A percentile compares a stretch with the other conserved stretches of the same genome.
Conservation (phyloP, 2,113 vertebrate genomes). For the Syngnathoides biaculeatus region DNA sequence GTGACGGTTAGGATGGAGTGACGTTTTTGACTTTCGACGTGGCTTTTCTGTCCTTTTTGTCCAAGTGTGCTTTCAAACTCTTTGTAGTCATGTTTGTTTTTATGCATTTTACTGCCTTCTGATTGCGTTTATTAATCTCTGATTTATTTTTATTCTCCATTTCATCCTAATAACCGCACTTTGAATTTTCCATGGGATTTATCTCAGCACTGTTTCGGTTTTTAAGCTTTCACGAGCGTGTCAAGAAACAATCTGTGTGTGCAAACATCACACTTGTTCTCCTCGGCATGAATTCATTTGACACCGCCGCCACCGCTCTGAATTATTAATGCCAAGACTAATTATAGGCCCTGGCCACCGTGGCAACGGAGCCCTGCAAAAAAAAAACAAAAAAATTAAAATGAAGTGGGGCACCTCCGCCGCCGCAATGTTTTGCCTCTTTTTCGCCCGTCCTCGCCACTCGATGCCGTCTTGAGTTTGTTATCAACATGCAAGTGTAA, state of each 20-base stretch:
- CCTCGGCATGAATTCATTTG: neutral
- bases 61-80: no score
- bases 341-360: neutral
- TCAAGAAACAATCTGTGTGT: neutral
- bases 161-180: neutral
- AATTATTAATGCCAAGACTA: constrained; percentile 5
- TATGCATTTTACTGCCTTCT: neutral
- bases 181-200: neutral
- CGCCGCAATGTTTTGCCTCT: neutral
- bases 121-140: neutral
- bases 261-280: neutral
- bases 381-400: neutral
- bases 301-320: neutral
- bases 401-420: no score
- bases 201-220: neutral
- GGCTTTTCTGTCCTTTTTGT: neutral
- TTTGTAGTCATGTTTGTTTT: no score
- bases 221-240: neutral
- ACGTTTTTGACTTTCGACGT: neutral
- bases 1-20: neutral
- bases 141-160: neutral
- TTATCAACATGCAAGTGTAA: neutral
- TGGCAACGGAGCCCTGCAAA: neutral
- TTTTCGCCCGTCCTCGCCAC: neutral
- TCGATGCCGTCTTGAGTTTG: neutral